Evolutionary conservation across 2,888 invertebrate genomes (phyloP).

Genomic region (Gymnoscelis rufifasciata): DNA sequence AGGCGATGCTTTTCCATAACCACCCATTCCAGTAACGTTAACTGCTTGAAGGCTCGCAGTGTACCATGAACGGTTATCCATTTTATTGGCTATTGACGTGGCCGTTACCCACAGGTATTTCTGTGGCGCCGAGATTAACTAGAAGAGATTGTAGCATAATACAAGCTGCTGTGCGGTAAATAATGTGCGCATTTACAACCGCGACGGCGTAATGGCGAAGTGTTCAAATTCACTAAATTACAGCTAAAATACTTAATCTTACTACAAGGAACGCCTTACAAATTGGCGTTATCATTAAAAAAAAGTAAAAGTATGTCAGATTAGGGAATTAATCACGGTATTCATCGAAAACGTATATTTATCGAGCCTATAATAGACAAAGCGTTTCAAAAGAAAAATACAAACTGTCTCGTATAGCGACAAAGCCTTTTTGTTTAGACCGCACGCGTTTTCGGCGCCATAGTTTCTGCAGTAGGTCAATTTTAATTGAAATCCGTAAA

Average conservation of each 20-base stretch:
- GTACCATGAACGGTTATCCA: constrained; percentile 38
- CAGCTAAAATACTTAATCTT: no score
- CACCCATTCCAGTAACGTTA: constrained; percentile 29
- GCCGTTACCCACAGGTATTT: constrained; percentile 39
- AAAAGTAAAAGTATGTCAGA: no score
- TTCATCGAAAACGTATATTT: no score
- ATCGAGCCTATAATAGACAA: neutral
- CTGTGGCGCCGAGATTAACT: constrained; percentile 24
- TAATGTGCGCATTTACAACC: constrained; percentile 10
- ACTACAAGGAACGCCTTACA: no score
- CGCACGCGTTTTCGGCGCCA: constrained; percentile 27
- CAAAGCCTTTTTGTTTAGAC: constrained; percentile 50
- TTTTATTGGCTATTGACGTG: constrained; percentile 42
- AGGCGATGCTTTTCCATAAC: constrained; percentile 26
- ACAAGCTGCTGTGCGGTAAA: constrained; percentile 12
- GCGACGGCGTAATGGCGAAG: neutral
- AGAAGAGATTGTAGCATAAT: constrained; percentile 14
- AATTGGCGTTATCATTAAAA: no score
- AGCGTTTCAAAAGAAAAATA: no score
- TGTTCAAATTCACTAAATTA: no score
- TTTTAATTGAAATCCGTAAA: constrained; percentile 72
- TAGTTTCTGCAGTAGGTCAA: constrained; percentile 56
- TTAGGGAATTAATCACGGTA: no score
- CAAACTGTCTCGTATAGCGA: no score
- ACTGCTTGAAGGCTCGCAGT: constrained; percentile 29